A percentile compares a stretch with the other conserved stretches of the same genome.
Evolutionary conservation across 2,113 vertebrate species (phyloP).

Genomic region (Salminus brasiliensis): DNA sequence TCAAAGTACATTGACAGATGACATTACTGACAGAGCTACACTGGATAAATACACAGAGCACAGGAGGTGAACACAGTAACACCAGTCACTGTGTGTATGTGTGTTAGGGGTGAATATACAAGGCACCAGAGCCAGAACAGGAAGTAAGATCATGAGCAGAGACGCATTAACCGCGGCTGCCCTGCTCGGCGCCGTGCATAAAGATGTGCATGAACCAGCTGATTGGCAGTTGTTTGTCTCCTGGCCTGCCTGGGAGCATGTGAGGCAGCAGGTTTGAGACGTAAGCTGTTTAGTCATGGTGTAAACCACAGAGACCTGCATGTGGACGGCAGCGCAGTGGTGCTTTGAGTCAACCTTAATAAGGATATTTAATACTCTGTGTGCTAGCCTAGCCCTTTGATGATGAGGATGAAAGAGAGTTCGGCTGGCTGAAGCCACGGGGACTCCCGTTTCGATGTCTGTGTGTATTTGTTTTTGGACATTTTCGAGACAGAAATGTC

Average conservation of each 20-base stretch:
- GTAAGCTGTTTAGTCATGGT: slow-evolving; percentile 60
- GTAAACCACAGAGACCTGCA: slow-evolving; percentile 64
- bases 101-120: background rate
- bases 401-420: slow-evolving; percentile 55
- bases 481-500: background rate
- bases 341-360: slow-evolving; percentile 69
- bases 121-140: background rate
- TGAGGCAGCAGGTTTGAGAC: slow-evolving; percentile 39
- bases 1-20: too few species aligned
- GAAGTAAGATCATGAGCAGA: background rate
- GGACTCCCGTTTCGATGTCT: slow-evolving; percentile 32
- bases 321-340: slow-evolving; percentile 50
- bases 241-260: slow-evolving; percentile 25
- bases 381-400: slow-evolving; percentile 52
- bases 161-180: too few species aligned
- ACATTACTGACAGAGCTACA: too few species aligned
- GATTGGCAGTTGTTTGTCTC: slow-evolving; percentile 27
- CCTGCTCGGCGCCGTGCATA: slow-evolving; percentile 11
- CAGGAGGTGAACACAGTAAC: background rate
- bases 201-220: slow-evolving; percentile 11
- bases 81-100: background rate
- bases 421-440: slow-evolving; percentile 44
- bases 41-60: background rate
- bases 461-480: slow-evolving; percentile 4
- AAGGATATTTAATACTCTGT: slow-evolving; percentile 75